phyloP scores from a whole-genome alignment of 2,797 vertebrate genomes.

The Falco berigora region DNA sequence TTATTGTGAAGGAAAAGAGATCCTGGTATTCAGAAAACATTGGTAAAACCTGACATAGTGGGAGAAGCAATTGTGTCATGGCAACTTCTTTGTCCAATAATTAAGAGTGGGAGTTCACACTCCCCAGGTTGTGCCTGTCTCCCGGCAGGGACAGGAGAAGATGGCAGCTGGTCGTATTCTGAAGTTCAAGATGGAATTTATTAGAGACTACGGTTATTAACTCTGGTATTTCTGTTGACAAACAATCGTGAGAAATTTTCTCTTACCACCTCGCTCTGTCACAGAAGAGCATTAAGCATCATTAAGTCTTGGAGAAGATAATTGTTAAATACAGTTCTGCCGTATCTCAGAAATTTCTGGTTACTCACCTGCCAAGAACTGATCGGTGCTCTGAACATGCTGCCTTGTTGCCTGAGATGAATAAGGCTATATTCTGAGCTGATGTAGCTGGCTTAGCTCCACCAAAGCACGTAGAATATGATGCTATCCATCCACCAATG shows the following conservation, averaged over 20 bases:
- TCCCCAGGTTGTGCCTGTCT: background rate
- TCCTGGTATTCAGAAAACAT: background rate
- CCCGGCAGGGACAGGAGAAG: background rate
- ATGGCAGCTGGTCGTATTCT: background rate
- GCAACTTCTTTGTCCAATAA: background rate
- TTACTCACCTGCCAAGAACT: background rate
- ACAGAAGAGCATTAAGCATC: background rate
- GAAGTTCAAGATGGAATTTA: slow-evolving; percentile 16
- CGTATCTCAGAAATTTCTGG: background rate
- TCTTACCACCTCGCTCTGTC: background rate
- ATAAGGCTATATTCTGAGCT: background rate
- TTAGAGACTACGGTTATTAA: slow-evolving; percentile 4
- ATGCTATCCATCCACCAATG: background rate
- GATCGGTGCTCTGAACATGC: background rate
- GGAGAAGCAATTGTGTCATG: background rate
- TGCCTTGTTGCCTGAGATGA: background rate
- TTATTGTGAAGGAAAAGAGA: background rate
- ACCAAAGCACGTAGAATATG: background rate
- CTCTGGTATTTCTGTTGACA: slow-evolving; percentile 13
- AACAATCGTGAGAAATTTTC: background rate
- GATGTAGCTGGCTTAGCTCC: background rate
- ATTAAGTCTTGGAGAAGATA: slow-evolving; percentile 39
- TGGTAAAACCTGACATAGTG: background rate
- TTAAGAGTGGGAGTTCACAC: background rate
- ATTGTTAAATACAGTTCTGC: background rate